phyloP scores from a whole-genome alignment of 2,888 invertebrate genomes.

The Clepsis dumicolana region DNA sequence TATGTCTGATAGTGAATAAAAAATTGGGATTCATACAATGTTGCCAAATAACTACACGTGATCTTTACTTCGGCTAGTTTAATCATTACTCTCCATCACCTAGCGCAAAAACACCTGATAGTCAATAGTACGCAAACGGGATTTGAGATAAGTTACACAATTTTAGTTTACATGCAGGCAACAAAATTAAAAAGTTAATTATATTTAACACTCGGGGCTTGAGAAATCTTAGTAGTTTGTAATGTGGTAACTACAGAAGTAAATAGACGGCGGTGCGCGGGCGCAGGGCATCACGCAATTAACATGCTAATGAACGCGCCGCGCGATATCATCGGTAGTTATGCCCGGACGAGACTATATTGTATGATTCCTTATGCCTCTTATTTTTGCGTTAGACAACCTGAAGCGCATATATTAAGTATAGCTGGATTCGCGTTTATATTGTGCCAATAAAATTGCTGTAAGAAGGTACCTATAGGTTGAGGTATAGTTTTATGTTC shows the following conservation, averaged over 20 bases:
- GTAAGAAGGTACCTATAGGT: slow-evolving; percentile 17
- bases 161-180: background rate
- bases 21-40: background rate
- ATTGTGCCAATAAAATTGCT: slow-evolving; percentile 30
- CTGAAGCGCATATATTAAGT: slow-evolving; percentile 56
- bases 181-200: background rate
- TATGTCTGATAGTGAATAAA: background rate
- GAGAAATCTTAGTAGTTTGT: slow-evolving; percentile 9
- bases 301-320: slow-evolving; percentile 83
- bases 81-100: background rate
- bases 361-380: slow-evolving; percentile 72
- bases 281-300: slow-evolving; percentile 71
- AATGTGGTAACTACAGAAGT: slow-evolving; percentile 20
- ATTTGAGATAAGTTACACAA: background rate
- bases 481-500: background rate
- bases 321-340: slow-evolving; percentile 83
- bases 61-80: background rate
- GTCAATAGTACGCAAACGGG: background rate
- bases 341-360: slow-evolving; percentile 77
- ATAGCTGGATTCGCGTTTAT: slow-evolving; percentile 46
- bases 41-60: background rate
- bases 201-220: background rate
- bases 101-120: background rate
- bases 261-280: slow-evolving; percentile 46
- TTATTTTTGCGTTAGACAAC: slow-evolving; percentile 65